phyloP scores from a whole-genome alignment of 2,888 invertebrate genomes.

The Rutpela maculata region DNA sequence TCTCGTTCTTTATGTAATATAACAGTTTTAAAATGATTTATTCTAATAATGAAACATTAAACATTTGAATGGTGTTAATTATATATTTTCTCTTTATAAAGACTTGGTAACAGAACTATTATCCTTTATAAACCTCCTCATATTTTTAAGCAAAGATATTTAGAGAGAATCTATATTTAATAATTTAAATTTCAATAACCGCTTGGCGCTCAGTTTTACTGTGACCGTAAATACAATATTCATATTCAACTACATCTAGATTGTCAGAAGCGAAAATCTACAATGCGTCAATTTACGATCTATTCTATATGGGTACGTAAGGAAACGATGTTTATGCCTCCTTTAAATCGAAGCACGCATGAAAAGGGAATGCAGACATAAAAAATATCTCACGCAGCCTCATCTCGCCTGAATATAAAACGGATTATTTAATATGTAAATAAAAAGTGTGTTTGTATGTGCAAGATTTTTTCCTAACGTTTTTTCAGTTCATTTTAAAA shows the following conservation, averaged over 20 bases:
- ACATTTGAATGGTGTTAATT: too few species aligned
- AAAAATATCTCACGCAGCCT: constrained; percentile 9
- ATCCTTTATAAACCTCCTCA: too few species aligned
- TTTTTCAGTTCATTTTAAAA: neutral
- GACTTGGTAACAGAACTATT: too few species aligned
- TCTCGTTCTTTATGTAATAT: too few species aligned
- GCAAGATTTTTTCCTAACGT: constrained; percentile 9
- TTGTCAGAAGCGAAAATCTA: constrained; percentile 1
- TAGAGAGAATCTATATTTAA: neutral
- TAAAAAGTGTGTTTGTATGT: neutral
- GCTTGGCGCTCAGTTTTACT: neutral
- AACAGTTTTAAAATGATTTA: too few species aligned
- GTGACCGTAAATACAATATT: constrained; percentile 12
- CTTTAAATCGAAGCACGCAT: constrained; percentile 8
- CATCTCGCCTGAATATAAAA: constrained; percentile 9
- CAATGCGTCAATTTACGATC: constrained; percentile 15
- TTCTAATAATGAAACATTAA: too few species aligned
- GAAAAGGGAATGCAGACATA: neutral
- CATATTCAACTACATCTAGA: constrained; percentile 1
- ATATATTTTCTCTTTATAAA: too few species aligned
- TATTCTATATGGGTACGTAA: neutral
- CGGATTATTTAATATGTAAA: constrained; percentile 20
- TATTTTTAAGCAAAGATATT: too few species aligned
- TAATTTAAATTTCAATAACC: neutral
- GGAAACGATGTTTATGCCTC: constrained; percentile 15